These are phyloP conservation scores for Chitala chitala DNA, from an alignment of 2,113 vertebrate genomes.

Conservation along the genomic window DNA sequence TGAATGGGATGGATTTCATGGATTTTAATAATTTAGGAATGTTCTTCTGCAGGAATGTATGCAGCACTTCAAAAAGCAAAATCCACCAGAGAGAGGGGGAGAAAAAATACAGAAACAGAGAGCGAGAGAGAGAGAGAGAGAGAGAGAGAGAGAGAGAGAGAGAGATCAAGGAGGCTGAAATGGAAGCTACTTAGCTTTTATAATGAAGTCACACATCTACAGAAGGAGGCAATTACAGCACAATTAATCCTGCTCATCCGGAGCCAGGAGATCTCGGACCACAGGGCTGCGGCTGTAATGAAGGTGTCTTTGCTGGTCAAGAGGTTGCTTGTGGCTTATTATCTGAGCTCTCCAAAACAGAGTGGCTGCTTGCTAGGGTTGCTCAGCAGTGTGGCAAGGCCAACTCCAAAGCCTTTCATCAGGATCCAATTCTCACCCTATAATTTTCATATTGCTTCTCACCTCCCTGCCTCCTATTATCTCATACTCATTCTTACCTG, in stretches of 20 bases:
- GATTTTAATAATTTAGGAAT: slow-evolving; percentile 48
- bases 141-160: background rate
- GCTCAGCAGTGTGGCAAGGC: background rate
- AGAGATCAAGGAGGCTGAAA: slow-evolving; percentile 12
- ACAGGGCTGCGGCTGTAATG: slow-evolving; percentile 5
- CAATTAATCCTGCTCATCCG: slow-evolving; percentile 31
- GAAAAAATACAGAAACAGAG: background rate
- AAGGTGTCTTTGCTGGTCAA: slow-evolving; percentile 16
- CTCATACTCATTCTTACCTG: slow-evolving; percentile 34
- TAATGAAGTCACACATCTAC: slow-evolving; percentile 35
- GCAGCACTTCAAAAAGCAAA: slow-evolving; percentile 35
- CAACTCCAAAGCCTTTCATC: background rate
- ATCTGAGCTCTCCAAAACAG: background rate
- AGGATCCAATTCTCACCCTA: background rate
- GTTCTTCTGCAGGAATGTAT: slow-evolving; percentile 34
- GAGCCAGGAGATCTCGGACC: background rate
- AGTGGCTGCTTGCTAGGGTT: background rate
- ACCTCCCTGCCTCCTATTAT: background rate
- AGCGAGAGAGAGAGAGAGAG: background rate
- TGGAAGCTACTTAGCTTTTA: slow-evolving; percentile 29
- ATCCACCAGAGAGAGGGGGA: slow-evolving; percentile 16
- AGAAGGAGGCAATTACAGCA: slow-evolving; percentile 38
- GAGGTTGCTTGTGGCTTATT: background rate
- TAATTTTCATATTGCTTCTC: background rate
- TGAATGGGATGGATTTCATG: background rate